phyloP scores from a whole-genome alignment of 53 echinoderm and acorn worm species.

The Holothuria scabra region DNA sequence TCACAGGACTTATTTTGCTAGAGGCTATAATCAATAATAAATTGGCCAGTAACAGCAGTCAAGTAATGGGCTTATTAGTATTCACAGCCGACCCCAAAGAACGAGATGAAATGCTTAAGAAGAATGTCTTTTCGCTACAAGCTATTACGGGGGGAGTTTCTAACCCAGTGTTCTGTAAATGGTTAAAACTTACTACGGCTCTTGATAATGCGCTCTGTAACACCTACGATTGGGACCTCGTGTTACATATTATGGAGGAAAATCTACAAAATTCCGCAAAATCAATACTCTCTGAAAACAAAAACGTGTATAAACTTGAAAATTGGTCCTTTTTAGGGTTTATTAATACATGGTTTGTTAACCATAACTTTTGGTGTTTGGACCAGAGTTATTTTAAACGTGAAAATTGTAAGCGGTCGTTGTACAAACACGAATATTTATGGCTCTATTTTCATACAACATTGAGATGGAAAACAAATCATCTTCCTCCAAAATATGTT shows the following conservation, averaged over 20 bases:
- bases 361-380: no score
- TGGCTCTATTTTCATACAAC: neutral
- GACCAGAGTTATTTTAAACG: no score
- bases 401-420: no score
- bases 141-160: neutral
- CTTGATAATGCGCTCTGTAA: no score
- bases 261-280: neutral
- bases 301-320: neutral
- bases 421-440: neutral
- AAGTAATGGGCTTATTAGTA: neutral
- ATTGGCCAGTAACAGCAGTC: neutral
- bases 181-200: no score
- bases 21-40: neutral
- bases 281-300: neutral
- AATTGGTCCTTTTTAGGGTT: slow-evolving; percentile 8
- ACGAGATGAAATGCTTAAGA: neutral
- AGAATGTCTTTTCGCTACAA: neutral
- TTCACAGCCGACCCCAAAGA: neutral
- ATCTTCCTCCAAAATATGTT: neutral
- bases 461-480: neutral
- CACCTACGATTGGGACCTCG: neutral
- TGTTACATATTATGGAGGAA: neutral
- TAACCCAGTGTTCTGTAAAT: neutral
- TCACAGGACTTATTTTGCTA: neutral
- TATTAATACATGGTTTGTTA: no score